Base-by-base conservation (phyloP, 2,797 vertebrate genomes). In the Bovichtus variegatus region DNA sequence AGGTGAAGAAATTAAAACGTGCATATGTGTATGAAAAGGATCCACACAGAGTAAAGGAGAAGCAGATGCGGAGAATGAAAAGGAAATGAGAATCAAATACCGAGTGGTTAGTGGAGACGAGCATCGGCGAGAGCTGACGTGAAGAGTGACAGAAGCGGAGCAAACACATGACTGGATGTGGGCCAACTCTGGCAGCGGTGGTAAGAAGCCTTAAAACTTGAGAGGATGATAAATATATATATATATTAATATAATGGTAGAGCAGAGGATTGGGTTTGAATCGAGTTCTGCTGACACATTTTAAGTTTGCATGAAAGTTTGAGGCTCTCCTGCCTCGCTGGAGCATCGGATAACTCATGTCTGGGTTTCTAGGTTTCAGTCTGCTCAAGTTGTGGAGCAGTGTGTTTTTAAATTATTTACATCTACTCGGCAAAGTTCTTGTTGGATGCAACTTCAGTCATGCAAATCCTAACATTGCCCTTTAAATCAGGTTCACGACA, bases 81-180 rank as follows among this genome's bases (percentile, higher is more conserved):
- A 25, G 27, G 55, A 80, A 71, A 74, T 47, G 29, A 72, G 69
- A 81, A 46, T 36, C 9, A 58, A 69, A 67, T 34, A 64, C 59
- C 9, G 49, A 66, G 47, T 50, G 65, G 54, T 66, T 64, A 55
- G 12, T 53, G 51, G 36, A 55, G 38, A 54, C 58, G 57, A 51
- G 72, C n/a, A 15, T 3, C 29, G 60, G 58, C 55, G 58, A 76
- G 65, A 80, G 71, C 44, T 29, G 21, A 75, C 69, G 69, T 44
- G 70, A 34, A 44, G 69, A 61, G 29, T 59, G 68, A 62, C 58
- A 60, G 54, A 81, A 75, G 64, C 53, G 23, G 23, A 73, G 72
- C 9, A 19, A 71, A 57, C 81, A 71, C 66, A 64, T 58, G 82
- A 81, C 72, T 87, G 83, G 83, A 88, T 9, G 23, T 9, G 34